A percentile compares a stretch with the other conserved stretches of the same genome.
Evolutionary conservation across 2,113 vertebrate species (phyloP).

Genomic region (Pelmatolapia mariae): DNA sequence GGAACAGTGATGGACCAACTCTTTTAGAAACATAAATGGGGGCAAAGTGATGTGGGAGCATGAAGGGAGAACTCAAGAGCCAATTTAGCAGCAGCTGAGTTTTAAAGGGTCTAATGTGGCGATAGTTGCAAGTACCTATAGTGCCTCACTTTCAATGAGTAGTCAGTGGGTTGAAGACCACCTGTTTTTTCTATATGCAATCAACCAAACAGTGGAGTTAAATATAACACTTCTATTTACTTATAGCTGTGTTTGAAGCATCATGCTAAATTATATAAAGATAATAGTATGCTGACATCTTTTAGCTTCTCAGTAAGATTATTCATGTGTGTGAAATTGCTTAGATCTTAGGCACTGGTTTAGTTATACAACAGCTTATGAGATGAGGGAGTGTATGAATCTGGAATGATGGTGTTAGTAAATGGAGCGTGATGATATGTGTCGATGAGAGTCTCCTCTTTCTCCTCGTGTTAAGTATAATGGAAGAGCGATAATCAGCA

Average conservation of each 20-base stretch:
- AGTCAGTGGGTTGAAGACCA: background rate
- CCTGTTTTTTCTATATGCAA: background rate
- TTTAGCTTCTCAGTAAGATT: background rate
- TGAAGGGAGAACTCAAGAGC: slow-evolving; percentile 1
- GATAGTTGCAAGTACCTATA: background rate
- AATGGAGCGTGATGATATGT: background rate
- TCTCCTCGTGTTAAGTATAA: background rate
- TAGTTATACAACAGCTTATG: background rate
- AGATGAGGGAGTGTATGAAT: background rate
- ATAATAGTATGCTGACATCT: background rate
- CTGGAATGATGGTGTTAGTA: slow-evolving; percentile 9
- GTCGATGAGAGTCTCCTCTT: background rate
- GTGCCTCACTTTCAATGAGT: background rate
- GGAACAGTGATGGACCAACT: slow-evolving; percentile 14
- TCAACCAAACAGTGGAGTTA: background rate
- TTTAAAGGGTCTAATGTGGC: background rate
- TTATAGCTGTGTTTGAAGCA: background rate
- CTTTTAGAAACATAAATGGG: slow-evolving; percentile 16
- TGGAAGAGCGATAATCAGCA: background rate
- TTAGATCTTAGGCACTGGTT: background rate
- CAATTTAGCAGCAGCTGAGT: background rate
- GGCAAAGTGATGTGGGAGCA: slow-evolving; percentile 3
- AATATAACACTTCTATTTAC: background rate
- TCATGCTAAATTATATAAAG: background rate
- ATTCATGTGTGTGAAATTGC: background rate